Evolutionary conservation across 2,888 invertebrate genomes (phyloP).

Genomic region (Halictus ligatus): DNA sequence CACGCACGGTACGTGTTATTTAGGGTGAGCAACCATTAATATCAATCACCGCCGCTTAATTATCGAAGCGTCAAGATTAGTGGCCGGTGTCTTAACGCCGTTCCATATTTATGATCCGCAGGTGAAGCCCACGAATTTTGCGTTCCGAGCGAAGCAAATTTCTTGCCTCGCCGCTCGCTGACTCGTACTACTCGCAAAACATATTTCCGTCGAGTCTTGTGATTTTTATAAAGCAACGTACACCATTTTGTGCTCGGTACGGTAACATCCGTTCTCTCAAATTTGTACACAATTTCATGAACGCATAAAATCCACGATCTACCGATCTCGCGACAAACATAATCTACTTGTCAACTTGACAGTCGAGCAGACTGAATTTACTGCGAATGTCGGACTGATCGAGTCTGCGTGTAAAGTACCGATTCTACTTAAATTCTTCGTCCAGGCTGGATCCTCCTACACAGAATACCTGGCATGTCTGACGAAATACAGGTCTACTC

Average conservation of each 20-base stretch:
- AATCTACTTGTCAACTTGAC: too few relatives aligned
- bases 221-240: too few relatives aligned
- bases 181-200: neutral
- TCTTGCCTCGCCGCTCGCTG: neutral
- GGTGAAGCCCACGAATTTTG: neutral
- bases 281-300: too few relatives aligned
- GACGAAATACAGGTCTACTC: neutral
- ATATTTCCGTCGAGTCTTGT: too few relatives aligned
- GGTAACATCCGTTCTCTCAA: too few relatives aligned
- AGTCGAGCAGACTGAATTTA: too few relatives aligned
- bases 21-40: neutral
- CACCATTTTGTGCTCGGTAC: too few relatives aligned
- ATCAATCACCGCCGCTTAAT: neutral
- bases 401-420: neutral
- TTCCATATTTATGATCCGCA: neutral
- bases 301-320: too few relatives aligned
- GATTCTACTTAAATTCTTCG: neutral
- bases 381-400: too few relatives aligned
- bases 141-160: too few relatives aligned
- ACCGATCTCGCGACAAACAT: too few relatives aligned
- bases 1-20: neutral
- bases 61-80: neutral
- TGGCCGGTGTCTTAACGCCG: neutral
- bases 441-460: neutral
- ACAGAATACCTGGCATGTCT: neutral